These are phyloP conservation scores for Hanleya hanleyi DNA, from an alignment of 2,888 invertebrate genomes.

Conservation along the genomic window DNA sequence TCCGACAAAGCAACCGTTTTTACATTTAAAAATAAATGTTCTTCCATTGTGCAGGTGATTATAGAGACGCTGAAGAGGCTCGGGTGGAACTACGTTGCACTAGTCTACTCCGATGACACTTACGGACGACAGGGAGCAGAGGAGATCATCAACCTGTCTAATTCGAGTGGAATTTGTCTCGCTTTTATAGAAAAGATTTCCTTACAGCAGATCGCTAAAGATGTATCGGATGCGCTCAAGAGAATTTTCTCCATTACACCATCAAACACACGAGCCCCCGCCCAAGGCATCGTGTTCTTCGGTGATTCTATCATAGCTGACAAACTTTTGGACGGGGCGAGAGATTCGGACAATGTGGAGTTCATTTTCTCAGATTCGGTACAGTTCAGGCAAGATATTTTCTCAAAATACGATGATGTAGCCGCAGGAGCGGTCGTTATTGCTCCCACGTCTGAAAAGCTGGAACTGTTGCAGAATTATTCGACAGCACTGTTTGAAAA, in stretches of 20 bases:
- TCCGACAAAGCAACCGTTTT: too few relatives aligned
- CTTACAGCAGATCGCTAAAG: too few relatives aligned
- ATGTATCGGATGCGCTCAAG: background rate
- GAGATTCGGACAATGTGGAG: background rate
- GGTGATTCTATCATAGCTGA: background rate
- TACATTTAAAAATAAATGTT: too few relatives aligned
- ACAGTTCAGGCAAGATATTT: background rate
- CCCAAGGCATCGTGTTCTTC: background rate
- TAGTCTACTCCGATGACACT: slow-evolving; percentile 40
- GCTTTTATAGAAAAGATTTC: background rate
- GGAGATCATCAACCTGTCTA: slow-evolving; percentile 5
- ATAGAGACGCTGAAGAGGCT: slow-evolving; percentile 34
- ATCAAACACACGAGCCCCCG: background rate
- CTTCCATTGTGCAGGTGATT: slow-evolving; percentile 43
- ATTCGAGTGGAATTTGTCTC: slow-evolving; percentile 23
- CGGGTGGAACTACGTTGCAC: slow-evolving; percentile 50
- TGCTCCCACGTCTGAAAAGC: background rate
- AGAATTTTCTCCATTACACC: background rate
- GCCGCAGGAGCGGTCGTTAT: background rate
- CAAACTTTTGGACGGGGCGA: background rate
- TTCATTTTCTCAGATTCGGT: slow-evolving; percentile 1
- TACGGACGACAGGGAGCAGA: slow-evolving; percentile 37
- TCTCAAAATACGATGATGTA: background rate
- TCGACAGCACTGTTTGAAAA: background rate
- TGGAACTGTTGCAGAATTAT: background rate